Evolutionary conservation across 2,113 vertebrate species (phyloP), one percentile per base, ranked within the genome.

Genomic region (Nothoprocta pentlandii): DNA sequence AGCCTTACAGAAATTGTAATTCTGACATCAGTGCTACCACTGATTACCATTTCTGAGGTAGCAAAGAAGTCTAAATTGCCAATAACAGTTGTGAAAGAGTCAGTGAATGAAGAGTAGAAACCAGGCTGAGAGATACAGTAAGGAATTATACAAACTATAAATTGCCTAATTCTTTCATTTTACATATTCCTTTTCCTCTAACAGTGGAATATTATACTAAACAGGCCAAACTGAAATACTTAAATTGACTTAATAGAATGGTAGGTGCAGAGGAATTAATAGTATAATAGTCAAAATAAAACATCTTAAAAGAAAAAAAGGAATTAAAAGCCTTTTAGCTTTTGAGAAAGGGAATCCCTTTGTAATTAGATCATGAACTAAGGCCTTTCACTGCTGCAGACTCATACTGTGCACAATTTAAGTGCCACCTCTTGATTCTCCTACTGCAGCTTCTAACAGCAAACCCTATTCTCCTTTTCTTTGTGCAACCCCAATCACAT

Each of bases 301-400:
- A 68, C 62, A 85, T 89, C 70, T 92, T 83, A 87, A 61, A 89
- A 90, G 89, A 86, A 87, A 93, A 62, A 95, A 83, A 53, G 71
- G 32, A 76, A 89, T 96, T 92, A 91, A 94, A 94, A 92, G 23
- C 30, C 76, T 95, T 97, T 96, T 97, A 79, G 81, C 71, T 85
- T 95, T 96, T 92, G 39, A 83, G 90, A 95, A 95, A 94, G 94
- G 87, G 81, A 97, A 97, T 96, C 93, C 92, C 80, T 63, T 87
- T 96, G 87, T 93, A 96, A 97, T 96, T 90, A 94, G 94, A 97
- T 95, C 96, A 96, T 96, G 96, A 96, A 89, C 92, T 94, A 93
- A 92, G 93, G 80, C 79, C 96, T 89, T 97, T 95, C 82, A 92
- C 80, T 0, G 42, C 80, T 89, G 68, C 87, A 96, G 49, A 89